Base-by-base conservation (phyloP, 2,888 invertebrate species). In the Serripes groenlandicus region DNA sequence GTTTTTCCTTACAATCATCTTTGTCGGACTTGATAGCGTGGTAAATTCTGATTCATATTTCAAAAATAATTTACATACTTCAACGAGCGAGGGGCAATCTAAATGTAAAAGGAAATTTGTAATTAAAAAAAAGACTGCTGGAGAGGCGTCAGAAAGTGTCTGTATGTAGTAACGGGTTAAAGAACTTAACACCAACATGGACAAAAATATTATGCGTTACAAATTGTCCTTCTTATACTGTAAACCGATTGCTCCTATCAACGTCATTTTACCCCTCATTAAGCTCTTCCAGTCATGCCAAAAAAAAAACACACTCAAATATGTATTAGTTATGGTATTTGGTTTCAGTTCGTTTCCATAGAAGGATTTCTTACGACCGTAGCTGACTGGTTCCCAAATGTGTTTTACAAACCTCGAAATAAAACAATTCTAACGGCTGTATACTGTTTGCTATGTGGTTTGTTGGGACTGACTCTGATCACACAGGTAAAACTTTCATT, bases 301-400 rank as follows among this genome's bases (percentile, higher is more conserved):
- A 42, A 18, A 42, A 18, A 42, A 11, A 42, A 9, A 42, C 42
- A 9, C 42, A 42, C 9, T 42, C 11, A 9, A 9, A 42, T 42
- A 42, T 18, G 18, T 42, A 42, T 42, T 11, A 11, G 42, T 18
- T 11, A 18, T 18, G 9, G 42, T 42, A 11, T 42, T 32, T 66
- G 71, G 7, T 64, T 91, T 58, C 86, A 95, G 95, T 98, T 98
- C 95, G 98, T 98, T 92, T 98, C 98, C 73, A 98, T 98, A 97
- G 98, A 98, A 95, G 98, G 98, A 15, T 99, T 99, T 94, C 97
- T 99, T 91, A 99, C 99, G 0, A 99, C 99, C 0, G 97, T 99
- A 90, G 97, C 95, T 35, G 99, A 99, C 94, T 98, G 99, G 95
- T 99, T 98, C 97, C 99, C 99, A 0, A 97, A 96, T 89, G 95